Base-by-base conservation (phyloP, 2,113 vertebrate genomes). In the Callipepla squamata region DNA sequence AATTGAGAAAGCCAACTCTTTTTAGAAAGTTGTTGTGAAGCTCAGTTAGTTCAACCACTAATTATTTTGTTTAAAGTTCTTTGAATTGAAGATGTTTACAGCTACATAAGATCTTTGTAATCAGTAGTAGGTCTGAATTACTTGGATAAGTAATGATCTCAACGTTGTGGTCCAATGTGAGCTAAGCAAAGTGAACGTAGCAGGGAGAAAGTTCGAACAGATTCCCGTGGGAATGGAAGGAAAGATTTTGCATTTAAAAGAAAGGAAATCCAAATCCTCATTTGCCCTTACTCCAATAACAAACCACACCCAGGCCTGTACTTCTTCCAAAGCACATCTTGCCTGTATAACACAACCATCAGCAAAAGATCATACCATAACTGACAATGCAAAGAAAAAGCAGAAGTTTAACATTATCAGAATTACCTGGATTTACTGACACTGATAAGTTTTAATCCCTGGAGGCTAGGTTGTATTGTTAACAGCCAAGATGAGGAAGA, bases 11-110 rank as follows among this genome's bases (percentile, higher is more conserved):
- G 58, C 20, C 50, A 69, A 76, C 48, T 17, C 47, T 55, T 36
- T 87, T 93, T 34, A 1, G 82, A 93, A 82, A 80, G 19, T 73
- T 89, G 78, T 82, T 93, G 81, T 63, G 63, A 92, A 87, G 67
- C 47, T 89, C 72, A 67, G 82, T 62, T 85, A 65, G 57, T 89
- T 77, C 89, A 94, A 89, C 70, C 75, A 80, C 87, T 92, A 89
- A 94, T 94, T 92, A 82, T 59, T 91, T 90, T 85, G 67, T 87
- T 96, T 87, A 67, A 96, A 87, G 75, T 93, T 89, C 73, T 44
- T 89, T 76, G 59, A 92, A 80, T 82, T 69, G 84, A 94, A 92
- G 45, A 76, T 87, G 84, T 94, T 94, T 95, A 83, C 79, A 89
- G 76, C 74, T 74, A 91, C 69, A 67, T 62, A 38, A 20, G 22